Evolutionary conservation across 2,113 vertebrate genomes (phyloP).

Genomic region (Cariama cristata): DNA sequence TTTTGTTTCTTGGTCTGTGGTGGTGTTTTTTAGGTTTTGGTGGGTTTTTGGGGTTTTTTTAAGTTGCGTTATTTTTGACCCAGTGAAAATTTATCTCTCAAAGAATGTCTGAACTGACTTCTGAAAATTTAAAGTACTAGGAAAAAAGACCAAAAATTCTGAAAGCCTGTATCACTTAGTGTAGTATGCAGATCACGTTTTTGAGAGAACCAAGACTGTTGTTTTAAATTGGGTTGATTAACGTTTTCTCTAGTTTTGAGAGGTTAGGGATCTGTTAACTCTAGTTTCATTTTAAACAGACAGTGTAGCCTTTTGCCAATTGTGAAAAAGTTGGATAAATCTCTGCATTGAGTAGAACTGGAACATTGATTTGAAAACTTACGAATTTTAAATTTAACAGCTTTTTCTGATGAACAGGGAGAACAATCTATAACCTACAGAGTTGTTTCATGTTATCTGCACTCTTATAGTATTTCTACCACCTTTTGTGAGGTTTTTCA

Average conservation of each 20-base stretch:
- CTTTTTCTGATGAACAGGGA: neutral
- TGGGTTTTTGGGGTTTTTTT: neutral
- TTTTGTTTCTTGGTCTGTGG: neutral
- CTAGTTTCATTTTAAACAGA: neutral
- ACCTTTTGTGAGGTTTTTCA: neutral
- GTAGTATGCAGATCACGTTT: neutral
- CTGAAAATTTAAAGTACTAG: neutral
- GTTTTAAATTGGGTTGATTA: neutral
- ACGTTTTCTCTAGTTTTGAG: neutral
- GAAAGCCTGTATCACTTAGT: neutral
- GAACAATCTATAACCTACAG: neutral
- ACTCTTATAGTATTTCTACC: fast-evolving
- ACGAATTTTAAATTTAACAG: neutral
- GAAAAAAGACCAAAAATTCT: neutral
- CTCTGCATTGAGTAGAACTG: neutral
- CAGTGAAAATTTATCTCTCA: neutral
- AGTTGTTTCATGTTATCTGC: neutral
- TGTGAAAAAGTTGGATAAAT: neutral
- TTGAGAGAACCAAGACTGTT: neutral
- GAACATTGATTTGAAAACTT: neutral
- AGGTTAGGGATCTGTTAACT: neutral
- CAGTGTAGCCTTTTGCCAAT: neutral
- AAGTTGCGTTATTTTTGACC: neutral
- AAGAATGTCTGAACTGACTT: neutral
- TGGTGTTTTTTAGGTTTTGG: too few species aligned